Evolutionary conservation across 2,113 vertebrate species (phyloP).

Genomic region (Polyodon spathula): DNA sequence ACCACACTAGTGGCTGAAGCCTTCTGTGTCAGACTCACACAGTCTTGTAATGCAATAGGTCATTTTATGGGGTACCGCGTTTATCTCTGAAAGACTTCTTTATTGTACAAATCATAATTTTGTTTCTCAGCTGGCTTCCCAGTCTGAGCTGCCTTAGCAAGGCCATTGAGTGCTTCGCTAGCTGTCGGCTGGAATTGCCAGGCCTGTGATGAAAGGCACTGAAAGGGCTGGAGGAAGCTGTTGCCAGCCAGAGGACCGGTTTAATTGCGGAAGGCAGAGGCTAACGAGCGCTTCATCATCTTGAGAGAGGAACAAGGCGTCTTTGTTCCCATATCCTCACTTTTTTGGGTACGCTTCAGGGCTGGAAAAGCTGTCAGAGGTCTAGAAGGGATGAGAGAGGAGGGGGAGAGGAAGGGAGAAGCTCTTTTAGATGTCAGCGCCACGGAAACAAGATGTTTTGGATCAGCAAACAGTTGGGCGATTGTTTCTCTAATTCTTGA

Average conservation of each 20-base stretch:
- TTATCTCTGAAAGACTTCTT: no score
- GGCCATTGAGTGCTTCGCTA: no score
- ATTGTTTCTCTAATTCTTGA: no score
- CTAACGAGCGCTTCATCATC: background rate
- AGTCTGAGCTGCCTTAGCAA: no score
- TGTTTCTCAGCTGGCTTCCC: no score
- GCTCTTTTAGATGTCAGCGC: background rate
- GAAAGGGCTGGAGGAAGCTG: background rate
- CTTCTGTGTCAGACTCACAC: no score
- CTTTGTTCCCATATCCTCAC: conserved; percentile 3
- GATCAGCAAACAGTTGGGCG: conserved; percentile 2
- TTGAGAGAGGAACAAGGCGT: background rate
- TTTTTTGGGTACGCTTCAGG: conserved; percentile 2
- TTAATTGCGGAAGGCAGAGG: background rate
- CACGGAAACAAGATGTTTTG: background rate
- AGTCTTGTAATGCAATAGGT: no score
- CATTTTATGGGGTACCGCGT: no score
- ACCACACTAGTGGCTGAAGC: no score
- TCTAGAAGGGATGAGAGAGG: background rate
- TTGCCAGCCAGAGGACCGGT: background rate
- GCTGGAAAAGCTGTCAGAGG: conserved; percentile 1
- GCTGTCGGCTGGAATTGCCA: no score
- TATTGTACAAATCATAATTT: no score
- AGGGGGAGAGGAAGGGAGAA: background rate
- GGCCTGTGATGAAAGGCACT: no score